These are phyloP conservation scores for Axea sp. DNA, from an alignment of 2,888 invertebrate genomes.

Conservation along the genomic window DNA sequence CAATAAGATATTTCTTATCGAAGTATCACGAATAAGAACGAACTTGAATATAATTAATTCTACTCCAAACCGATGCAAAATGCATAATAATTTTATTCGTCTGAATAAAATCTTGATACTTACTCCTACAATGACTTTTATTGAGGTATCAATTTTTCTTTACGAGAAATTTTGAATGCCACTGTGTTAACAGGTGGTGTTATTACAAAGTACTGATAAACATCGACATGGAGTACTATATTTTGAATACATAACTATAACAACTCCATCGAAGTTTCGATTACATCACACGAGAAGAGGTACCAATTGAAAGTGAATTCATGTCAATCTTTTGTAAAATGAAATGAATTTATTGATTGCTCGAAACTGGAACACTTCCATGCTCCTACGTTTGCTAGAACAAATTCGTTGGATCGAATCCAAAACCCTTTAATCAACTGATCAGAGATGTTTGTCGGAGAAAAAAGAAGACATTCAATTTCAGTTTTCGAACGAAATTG, in stretches of 20 bases:
- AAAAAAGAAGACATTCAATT: slow-evolving; percentile 48
- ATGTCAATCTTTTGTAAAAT: slow-evolving; percentile 60
- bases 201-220: slow-evolving; percentile 27
- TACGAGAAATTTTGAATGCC: slow-evolving; percentile 3
- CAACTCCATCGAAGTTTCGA: slow-evolving; percentile 31
- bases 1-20: no score
- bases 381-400: slow-evolving; percentile 38
- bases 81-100: no score
- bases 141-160: background rate
- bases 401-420: slow-evolving; percentile 61
- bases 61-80: no score
- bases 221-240: slow-evolving; percentile 24
- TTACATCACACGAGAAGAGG: slow-evolving; percentile 11
- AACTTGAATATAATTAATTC: no score
- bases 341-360: slow-evolving; percentile 64
- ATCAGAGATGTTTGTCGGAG: slow-evolving; percentile 62
- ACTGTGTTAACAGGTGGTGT: slow-evolving; percentile 36
- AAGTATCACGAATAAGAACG: no score
- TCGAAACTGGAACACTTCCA: slow-evolving; percentile 56
- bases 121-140: no score
- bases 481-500: slow-evolving; percentile 39
- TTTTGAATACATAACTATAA: slow-evolving; percentile 22
- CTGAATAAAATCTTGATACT: no score
- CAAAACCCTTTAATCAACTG: slow-evolving; percentile 64
- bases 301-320: slow-evolving; percentile 28